Evolutionary conservation across 1,140 invertebrate species (phyloP).

Genomic region (Drosophila lacteicornis): DNA sequence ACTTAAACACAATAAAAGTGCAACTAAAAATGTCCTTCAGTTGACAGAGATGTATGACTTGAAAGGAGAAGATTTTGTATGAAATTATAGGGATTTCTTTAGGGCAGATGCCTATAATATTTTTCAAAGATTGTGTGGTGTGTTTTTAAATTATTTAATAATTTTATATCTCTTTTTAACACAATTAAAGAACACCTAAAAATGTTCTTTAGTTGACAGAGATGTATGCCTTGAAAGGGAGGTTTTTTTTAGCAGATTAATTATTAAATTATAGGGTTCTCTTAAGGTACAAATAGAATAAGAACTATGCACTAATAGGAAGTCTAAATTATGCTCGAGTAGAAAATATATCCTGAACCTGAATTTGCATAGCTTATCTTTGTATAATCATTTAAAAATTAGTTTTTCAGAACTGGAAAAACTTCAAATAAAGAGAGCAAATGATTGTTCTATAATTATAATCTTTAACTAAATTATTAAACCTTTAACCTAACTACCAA

Average conservation of each 20-base stretch:
- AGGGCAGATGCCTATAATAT: too few species aligned
- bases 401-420: too few species aligned
- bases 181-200: not conserved
- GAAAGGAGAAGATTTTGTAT: not conserved
- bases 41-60: not conserved
- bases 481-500: not conserved
- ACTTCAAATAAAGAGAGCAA: too few species aligned
- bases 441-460: not conserved
- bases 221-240: not conserved
- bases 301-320: too few species aligned
- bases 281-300: not conserved
- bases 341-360: too few species aligned
- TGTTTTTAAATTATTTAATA: not conserved
- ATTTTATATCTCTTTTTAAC: not conserved
- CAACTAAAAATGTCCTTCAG: slow-evolving; percentile 17
- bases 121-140: too few species aligned
- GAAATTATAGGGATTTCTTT: not conserved
- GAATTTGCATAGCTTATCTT: too few species aligned
- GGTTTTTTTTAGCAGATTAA: not conserved
- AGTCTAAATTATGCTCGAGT: too few species aligned
- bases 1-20: not conserved
- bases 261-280: not conserved
- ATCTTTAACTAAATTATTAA: not conserved
- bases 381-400: too few species aligned
- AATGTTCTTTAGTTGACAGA: slow-evolving; percentile 6